phyloP scores from a whole-genome alignment of 2,113 vertebrate species.

The Corvus moneduloides region DNA sequence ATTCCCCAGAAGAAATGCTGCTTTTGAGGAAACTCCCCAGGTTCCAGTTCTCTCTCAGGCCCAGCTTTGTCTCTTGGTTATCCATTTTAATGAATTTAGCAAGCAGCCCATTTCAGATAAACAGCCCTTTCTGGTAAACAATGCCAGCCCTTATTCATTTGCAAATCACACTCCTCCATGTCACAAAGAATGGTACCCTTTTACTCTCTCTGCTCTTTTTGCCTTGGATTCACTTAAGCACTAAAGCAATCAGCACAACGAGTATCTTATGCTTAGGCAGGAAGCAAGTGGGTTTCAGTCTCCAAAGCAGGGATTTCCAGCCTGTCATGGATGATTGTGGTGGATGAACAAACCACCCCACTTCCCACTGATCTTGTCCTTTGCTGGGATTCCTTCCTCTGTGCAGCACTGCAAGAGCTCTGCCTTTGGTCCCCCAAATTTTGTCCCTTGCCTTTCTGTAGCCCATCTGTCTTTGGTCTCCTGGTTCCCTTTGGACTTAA shows the following conservation, averaged over 20 bases:
- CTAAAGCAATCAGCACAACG: neutral
- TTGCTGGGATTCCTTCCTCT: neutral
- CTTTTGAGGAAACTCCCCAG: conserved; percentile 3
- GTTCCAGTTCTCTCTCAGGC: neutral
- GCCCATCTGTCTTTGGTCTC: neutral
- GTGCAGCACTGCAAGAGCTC: neutral
- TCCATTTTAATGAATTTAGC: neutral
- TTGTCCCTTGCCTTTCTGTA: neutral
- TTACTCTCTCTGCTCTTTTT: neutral
- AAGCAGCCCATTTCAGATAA: conserved; percentile 13
- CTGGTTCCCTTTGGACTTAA: neutral
- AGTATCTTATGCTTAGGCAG: neutral
- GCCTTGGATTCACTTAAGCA: neutral
- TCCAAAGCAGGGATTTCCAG: neutral
- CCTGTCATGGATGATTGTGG: neutral
- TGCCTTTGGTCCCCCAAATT: neutral
- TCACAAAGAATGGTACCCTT: neutral
- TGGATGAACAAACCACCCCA: neutral
- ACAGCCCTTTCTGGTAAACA: conserved; percentile 1
- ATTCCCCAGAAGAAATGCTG: conserved; percentile 35
- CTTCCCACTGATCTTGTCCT: neutral
- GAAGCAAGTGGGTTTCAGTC: neutral
- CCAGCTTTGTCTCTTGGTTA: conserved; percentile 17
- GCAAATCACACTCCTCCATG: neutral
- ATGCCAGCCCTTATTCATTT: neutral